phyloP scores from a whole-genome alignment of 1,140 invertebrate genomes.

The Sminthurinus signatus region DNA sequence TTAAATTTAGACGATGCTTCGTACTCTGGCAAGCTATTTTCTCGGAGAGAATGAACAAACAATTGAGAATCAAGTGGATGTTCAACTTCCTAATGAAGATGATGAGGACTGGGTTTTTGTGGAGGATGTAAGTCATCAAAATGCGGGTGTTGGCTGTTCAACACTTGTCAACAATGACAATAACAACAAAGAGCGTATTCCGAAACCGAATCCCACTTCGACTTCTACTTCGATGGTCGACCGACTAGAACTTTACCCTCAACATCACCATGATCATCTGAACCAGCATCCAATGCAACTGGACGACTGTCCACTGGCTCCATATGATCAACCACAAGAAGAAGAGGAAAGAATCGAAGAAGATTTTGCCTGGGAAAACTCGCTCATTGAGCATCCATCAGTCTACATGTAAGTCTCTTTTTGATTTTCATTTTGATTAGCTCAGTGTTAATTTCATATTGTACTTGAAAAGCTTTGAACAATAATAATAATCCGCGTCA shows the following conservation, averaged over 20 bases:
- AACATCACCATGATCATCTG: background rate
- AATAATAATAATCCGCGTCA: too few relatives aligned
- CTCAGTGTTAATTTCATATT: too few relatives aligned
- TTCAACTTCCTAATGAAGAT: background rate
- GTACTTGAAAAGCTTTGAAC: too few relatives aligned
- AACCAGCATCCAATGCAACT: background rate
- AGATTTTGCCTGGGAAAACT: slow-evolving; percentile 14
- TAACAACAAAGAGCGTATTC: background rate
- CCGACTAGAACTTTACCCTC: background rate
- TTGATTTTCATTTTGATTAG: too few relatives aligned
- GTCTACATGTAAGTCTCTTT: slow-evolving; percentile 14
- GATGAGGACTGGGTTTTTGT: slow-evolving; percentile 14
- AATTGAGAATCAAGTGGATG: background rate
- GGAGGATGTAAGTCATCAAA: background rate
- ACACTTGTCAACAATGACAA: background rate
- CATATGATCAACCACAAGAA: background rate
- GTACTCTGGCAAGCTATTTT: slow-evolving; percentile 12
- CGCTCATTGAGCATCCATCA: slow-evolving; percentile 13
- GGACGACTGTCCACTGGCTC: background rate
- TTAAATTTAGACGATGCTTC: slow-evolving; percentile 18
- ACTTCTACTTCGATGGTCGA: background rate
- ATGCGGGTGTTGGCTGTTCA: background rate
- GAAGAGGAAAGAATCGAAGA: background rate
- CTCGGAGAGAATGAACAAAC: slow-evolving; percentile 13
- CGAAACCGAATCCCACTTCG: background rate